Evolutionary conservation across 2,797 vertebrate species (phyloP), one percentile per base, ranked within the genome.

Genomic region (Lemur catta): DNA sequence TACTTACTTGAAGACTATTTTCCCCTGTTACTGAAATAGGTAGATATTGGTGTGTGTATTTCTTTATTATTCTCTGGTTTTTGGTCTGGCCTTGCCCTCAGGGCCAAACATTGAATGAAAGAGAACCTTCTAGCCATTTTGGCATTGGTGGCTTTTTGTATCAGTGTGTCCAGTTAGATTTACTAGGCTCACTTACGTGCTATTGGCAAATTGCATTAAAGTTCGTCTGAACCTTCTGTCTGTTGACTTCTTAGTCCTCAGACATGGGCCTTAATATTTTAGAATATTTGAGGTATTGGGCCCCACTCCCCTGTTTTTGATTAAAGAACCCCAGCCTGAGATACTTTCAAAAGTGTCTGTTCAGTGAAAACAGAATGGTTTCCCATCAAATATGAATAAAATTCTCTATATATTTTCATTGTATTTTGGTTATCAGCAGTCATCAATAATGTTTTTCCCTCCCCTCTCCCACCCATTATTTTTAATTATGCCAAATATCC

Each of bases 331-430:
- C 93, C 88, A 97, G 91, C 82, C 75, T 91, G 78, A 46, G 90
- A 97, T 97, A 95, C 95, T 86, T 96, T 50, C 18, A 63, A 10
- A 97, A 97, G 93, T 97, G 96, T 94, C 94, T 96, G 33, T 84
- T 94, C 85, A 96, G 79, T 97, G 67, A 84, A 91, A 92, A 95
- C 55, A 97, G 78, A 95, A 52, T 72, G 94, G 84, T 97, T 96
- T 96, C 93, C 95, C 96, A 97, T 94, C 91, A 95, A 94, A 97
- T 97, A 96, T 85, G 67, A 97, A 97, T 98, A 98, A 97, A 97
- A 97, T 85, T 94, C 26, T 94, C 41, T 97, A 8, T 88, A 81
- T 96, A 91, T 97, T 97, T 97, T 96, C 85, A 97, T 97, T 97
- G 90, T 89, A 97, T 85, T 97, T 97, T 97, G 96, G 93, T 95